Percentiles rank a stretch among this genome's conserved stretches.
These are phyloP conservation scores for Stomorhina lunata DNA, from an alignment of 2,888 invertebrate genomes.

Conservation along the genomic window DNA sequence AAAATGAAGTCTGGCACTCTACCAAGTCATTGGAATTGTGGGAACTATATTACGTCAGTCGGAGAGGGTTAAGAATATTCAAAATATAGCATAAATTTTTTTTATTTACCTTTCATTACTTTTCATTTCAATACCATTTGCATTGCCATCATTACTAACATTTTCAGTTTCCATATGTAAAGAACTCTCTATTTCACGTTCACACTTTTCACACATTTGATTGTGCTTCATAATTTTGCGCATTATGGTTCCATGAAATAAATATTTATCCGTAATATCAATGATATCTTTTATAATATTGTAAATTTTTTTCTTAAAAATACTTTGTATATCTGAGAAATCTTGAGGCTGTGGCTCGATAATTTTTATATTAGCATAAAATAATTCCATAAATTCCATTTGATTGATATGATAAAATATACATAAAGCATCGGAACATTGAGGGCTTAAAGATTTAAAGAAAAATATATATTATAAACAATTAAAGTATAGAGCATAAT, in stretches of 20 bases:
- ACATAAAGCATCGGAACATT: background rate
- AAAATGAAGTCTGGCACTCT: too few species aligned
- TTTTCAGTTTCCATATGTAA: background rate
- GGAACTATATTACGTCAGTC: too few species aligned
- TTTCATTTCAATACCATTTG: too few species aligned
- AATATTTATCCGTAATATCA: conserved; percentile 4
- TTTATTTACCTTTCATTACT: conserved; percentile 5
- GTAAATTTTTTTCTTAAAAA: conserved; percentile 21
- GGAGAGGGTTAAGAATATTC: background rate
- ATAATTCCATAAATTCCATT: conserved; percentile 14
- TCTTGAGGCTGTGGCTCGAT: background rate
- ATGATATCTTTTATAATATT: background rate
- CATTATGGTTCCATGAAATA: background rate
- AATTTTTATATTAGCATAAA: conserved; percentile 10
- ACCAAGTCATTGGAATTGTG: too few species aligned
- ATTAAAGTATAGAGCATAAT: background rate
- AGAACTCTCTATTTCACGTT: background rate
- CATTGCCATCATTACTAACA: background rate
- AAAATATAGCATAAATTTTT: background rate
- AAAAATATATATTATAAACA: background rate
- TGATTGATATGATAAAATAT: conserved; percentile 11
- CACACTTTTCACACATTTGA: conserved; percentile 29
- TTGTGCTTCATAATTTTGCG: conserved; percentile 16
- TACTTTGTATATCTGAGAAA: background rate
- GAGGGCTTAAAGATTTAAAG: background rate